phyloP scores from a whole-genome alignment of 2,797 vertebrate genomes.

The Mus spretus region DNA sequence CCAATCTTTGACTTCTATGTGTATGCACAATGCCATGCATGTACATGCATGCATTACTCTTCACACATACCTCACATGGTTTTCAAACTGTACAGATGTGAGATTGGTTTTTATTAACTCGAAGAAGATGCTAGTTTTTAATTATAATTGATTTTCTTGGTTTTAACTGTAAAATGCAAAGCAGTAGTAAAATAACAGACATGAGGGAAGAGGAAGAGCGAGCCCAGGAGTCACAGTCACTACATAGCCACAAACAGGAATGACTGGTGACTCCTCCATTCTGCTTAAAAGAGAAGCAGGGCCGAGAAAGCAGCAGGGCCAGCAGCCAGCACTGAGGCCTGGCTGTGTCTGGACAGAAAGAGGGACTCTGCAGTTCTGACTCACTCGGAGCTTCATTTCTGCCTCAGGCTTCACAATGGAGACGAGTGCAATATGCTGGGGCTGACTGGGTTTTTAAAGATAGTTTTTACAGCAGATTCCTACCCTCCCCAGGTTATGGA shows the following conservation, averaged over 20 bases:
- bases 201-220: not conserved
- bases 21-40: no score
- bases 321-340: not conserved
- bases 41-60: not conserved
- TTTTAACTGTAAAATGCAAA: slow-evolving; percentile 34
- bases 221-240: not conserved
- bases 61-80: not conserved
- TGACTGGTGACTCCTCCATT: not conserved
- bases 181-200: slow-evolving; percentile 14
- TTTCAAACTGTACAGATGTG: slow-evolving; percentile 44
- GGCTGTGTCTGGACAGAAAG: not conserved
- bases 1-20: not conserved
- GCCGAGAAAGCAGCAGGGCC: not conserved
- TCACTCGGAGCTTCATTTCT: not conserved
- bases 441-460: slow-evolving; percentile 31
- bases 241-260: not conserved
- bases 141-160: slow-evolving; percentile 54
- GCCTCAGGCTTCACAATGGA: not conserved
- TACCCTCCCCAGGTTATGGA: not conserved
- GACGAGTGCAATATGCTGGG: not conserved
- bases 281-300: not conserved
- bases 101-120: slow-evolving; percentile 10
- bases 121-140: slow-evolving; percentile 28
- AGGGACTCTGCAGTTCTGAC: no score
- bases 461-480: not conserved